Base-by-base conservation (phyloP, 2,888 invertebrate species). In the Dioctria linearis region DNA sequence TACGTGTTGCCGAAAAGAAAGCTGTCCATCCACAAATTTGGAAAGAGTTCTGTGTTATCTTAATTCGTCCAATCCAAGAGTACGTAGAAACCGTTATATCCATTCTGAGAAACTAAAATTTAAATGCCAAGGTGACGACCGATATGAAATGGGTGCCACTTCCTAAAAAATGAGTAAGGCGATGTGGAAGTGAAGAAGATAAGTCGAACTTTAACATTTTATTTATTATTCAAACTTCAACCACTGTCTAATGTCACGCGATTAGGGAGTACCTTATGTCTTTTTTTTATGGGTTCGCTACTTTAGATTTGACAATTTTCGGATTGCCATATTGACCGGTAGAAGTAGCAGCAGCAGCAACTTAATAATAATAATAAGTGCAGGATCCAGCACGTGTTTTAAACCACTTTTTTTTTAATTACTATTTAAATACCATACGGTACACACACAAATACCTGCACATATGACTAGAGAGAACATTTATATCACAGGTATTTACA, bases 241-340 rank as follows among this genome's bases (percentile, higher is more conserved):
- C 76, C 13, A 76, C 63, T 76, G 46, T 63, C 63, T 43, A 61
- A 63, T 63, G 63, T 76, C 76, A 76, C 76, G 76, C 63, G 76
- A 76, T 42, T 6, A 25, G 25, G 25, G 25, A n/a, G 25, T 25
- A 54, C 54, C 54, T n/a, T 54, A 8, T 1, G 11, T 6, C 1
- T 46, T 54, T 54, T 54, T 54, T 8, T 8, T 54, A 11, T 54
- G 39, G 59, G 8, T 13, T 11, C 13, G 25, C 3, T 69, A 37
- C 76, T 39, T 25, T 81, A 76, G 80, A 61, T 71, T 66, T 76
- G 67, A 75, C 40, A 81, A 79, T 66, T 79, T 76, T 69, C 78
- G 69, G 81, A 76, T 80, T 76, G 54, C 61, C 46, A 76, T 67
- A 59, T 37, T 69, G 42, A 76, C 81, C 69, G 79, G 25, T 25